Percentiles rank a stretch among this genome's conserved stretches.
Conservation (phyloP, 2,113 vertebrate genomes). For the Hemiprocne comata region DNA sequence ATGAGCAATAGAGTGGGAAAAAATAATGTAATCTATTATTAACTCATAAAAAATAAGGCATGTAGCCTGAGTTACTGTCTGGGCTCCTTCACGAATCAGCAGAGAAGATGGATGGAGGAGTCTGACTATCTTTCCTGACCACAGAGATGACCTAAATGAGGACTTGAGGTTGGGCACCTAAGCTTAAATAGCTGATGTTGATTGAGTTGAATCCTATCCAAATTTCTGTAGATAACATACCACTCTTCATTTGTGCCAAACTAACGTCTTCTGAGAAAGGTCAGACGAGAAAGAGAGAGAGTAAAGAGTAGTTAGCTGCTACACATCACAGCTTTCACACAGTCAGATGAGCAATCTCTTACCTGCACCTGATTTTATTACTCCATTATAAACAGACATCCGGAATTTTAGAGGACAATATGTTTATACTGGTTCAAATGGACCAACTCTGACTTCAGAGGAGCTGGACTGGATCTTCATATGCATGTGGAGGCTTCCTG, state of each 20-base stretch:
- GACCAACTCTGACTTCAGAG: background rate
- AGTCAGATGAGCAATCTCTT: background rate
- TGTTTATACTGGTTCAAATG: background rate
- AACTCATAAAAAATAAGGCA: background rate
- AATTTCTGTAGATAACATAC: background rate
- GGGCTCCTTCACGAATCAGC: background rate
- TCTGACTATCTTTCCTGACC: background rate
- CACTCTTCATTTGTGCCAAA: background rate
- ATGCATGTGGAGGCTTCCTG: fast-evolving
- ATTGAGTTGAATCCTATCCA: background rate
- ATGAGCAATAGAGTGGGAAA: background rate
- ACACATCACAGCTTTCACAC: background rate
- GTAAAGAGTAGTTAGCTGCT: background rate
- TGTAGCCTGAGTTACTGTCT: background rate
- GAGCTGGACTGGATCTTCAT: background rate
- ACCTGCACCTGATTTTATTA: background rate
- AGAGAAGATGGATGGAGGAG: background rate
- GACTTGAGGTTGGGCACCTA: background rate
- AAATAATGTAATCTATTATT: background rate
- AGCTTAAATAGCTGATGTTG: background rate
- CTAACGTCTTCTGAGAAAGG: background rate
- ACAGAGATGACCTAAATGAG: background rate
- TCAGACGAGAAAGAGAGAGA: background rate
- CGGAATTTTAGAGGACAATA: background rate
- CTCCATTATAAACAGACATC: background rate